These are phyloP conservation scores for Notechis scutatus DNA, from an alignment of 2,113 vertebrate species.

Conservation along the genomic window DNA sequence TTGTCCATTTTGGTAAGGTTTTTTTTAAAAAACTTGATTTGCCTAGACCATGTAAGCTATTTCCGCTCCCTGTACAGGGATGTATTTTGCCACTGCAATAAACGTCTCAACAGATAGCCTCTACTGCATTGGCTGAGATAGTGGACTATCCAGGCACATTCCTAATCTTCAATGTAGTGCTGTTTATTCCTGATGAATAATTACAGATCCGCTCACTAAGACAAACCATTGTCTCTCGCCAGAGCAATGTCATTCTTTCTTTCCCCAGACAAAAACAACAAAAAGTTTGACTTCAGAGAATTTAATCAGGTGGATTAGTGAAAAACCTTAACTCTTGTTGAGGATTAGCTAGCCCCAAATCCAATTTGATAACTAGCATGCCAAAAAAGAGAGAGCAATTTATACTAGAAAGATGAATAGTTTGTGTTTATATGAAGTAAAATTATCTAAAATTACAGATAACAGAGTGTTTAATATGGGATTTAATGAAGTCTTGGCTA, in stretches of 20 bases:
- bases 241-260: neutral
- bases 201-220: neutral
- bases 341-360: constrained; percentile 20
- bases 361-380: constrained; percentile 17
- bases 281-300: constrained; percentile 9
- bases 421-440: constrained; percentile 19
- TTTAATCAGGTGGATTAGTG: constrained; percentile 34
- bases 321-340: neutral
- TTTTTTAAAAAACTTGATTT: neutral
- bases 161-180: neutral
- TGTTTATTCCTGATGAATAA: neutral
- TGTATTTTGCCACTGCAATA: neutral
- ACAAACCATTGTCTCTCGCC: neutral
- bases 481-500: constrained; percentile 31
- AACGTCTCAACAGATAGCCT: neutral
- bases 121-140: constrained; percentile 6
- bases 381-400: constrained; percentile 10
- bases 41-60: neutral
- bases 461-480: constrained; percentile 19
- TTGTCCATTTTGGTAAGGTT: neutral
- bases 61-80: neutral
- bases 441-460: constrained; percentile 20
- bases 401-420: constrained; percentile 25
- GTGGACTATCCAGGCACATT: neutral
- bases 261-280: neutral